Base-by-base conservation (phyloP, 1,140 invertebrate genomes). In the Tetramorium simillimum region DNA sequence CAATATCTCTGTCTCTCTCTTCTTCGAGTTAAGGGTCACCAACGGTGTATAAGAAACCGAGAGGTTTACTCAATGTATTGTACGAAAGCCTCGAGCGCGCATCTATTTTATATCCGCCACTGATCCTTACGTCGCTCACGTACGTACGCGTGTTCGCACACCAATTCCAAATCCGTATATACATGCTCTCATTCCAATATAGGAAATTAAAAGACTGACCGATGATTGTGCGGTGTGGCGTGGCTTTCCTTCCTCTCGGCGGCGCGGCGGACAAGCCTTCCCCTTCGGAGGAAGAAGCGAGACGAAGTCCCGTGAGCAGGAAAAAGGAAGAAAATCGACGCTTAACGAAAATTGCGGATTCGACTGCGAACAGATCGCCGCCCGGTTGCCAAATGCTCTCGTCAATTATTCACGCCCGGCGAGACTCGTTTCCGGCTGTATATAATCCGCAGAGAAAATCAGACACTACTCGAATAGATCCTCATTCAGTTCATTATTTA, bases 121-220 rank as follows among this genome's bases (percentile, higher is more conserved):
- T 84, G 80, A 43, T 62, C 21, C 49, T 46, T 62, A 43, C 53
- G 46, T 67, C 85, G 63, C 67, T 75, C 78, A 51, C 76, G 60
- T 37, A 24, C 86, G 73, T 69, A 81, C 75, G 75, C 85, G 56
- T 33, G 73, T 91, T 70, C 86, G 65, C 75, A 85, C 85, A 69
- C 73, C 78, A 49, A 46, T 75, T 75, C 21, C 21, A 37, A 46
- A 24, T 37, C 40, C 18, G n/a, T 28, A 1, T 43, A 81, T 49
- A 43, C 60, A 28, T 53, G 43, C 76, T 58, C 28, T 40, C 56
- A 56, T 89, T 91, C 89, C 90, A 78, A 94, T 94, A 95, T 95
- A 95, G 93, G 94, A 94, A 94, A 95, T 95, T 95, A 94, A 94
- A 95, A 95, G 94, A 94, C 92, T 92, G 91, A 91, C 90, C 92